A percentile compares a stretch with the other conserved stretches of the same genome.
phyloP scores from a whole-genome alignment of 2,113 vertebrate species.

The Callopanchax toddi region DNA sequence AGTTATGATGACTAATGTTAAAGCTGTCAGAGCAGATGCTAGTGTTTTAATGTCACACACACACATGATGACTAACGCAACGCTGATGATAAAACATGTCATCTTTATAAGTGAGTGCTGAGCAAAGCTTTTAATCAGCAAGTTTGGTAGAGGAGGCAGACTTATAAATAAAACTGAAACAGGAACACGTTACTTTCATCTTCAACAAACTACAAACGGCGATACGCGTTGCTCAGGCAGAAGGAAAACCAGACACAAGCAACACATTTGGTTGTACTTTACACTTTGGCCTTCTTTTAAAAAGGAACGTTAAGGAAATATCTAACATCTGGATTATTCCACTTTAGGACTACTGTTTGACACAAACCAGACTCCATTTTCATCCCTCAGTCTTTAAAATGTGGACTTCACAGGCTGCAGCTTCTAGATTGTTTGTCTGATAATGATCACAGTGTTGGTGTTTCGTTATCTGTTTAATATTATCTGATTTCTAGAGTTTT shows the following conservation, averaged over 20 bases:
- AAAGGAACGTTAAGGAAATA: background rate
- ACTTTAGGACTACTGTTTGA: constrained; percentile 3
- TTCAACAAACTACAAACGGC: background rate
- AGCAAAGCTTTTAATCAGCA: background rate
- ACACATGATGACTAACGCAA: background rate
- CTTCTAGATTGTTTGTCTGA: no score
- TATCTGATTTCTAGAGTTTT: no score
- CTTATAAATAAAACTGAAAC: background rate
- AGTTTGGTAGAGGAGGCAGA: background rate
- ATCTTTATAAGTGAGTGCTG: background rate
- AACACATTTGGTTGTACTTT: background rate
- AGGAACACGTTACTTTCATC: background rate
- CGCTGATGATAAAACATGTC: background rate
- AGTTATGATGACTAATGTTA: background rate
- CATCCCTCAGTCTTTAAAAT: background rate
- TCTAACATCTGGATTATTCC: constrained; percentile 1
- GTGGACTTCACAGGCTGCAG: no score
- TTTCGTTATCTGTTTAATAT: no score
- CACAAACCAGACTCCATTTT: constrained; percentile 9
- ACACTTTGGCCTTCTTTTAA: background rate
- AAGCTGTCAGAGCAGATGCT: background rate
- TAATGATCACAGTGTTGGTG: no score
- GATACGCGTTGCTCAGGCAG: no score
- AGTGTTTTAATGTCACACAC: background rate
- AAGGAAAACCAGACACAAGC: background rate